phyloP scores from a whole-genome alignment of 2,797 vertebrate genomes.

The Acanthurus lineatus region DNA sequence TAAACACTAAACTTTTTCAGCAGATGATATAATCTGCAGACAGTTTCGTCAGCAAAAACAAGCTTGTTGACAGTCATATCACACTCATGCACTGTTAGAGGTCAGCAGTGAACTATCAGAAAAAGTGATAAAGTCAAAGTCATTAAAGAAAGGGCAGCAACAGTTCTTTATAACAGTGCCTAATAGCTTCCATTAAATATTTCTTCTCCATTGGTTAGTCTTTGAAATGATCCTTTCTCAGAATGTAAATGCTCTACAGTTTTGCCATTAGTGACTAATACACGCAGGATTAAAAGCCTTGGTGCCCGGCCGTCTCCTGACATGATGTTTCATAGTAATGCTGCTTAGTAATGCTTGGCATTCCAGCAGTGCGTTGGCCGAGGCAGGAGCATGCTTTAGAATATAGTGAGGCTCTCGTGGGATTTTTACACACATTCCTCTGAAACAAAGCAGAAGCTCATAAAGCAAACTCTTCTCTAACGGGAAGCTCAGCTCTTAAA shows the following conservation, averaged over 20 bases:
- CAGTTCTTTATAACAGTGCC: background rate
- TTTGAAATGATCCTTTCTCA: slow-evolving; percentile 34
- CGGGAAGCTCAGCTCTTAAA: slow-evolving; percentile 47
- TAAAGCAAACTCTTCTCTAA: slow-evolving; percentile 44
- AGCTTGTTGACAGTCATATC: background rate
- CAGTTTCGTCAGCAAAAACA: background rate
- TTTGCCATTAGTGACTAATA: slow-evolving; percentile 49
- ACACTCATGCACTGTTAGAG: background rate
- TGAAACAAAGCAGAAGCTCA: slow-evolving; percentile 65
- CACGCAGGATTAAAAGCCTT: slow-evolving; percentile 70
- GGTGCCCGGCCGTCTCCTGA: slow-evolving; percentile 73
- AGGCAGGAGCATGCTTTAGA: slow-evolving; percentile 48
- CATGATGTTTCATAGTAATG: slow-evolving; percentile 60
- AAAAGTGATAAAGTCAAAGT: slow-evolving; percentile 9
- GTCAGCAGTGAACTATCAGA: background rate
- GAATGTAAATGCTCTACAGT: slow-evolving; percentile 35
- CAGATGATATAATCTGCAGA: background rate
- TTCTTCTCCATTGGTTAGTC: slow-evolving; percentile 9
- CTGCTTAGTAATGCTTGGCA: slow-evolving; percentile 65
- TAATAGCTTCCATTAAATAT: slow-evolving; percentile 42
- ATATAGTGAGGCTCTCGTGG: slow-evolving; percentile 37
- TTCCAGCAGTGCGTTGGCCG: slow-evolving; percentile 32
- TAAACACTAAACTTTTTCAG: background rate
- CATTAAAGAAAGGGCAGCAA: slow-evolving; percentile 11
- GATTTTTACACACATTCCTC: slow-evolving; percentile 69